Conservation (phyloP, 1,140 invertebrate species). For the Brachionus rubens region DNA sequence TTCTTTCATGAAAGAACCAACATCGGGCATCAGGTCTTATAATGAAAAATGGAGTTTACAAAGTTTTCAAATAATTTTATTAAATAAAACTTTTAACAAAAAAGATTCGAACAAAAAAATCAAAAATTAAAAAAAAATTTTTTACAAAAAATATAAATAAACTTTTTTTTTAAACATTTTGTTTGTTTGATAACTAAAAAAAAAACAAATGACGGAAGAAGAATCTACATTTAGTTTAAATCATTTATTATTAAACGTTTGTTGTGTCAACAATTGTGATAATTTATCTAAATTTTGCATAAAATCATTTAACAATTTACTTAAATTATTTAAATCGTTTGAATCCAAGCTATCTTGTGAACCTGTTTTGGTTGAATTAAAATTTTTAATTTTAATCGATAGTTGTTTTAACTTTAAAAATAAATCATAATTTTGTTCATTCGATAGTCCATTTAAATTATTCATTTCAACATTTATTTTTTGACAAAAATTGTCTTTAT, state of each 20-base stretch:
- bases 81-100: no score
- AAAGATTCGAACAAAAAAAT: no score
- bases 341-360: not conserved
- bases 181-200: no score
- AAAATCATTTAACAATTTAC: conserved; percentile 23
- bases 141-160: no score
- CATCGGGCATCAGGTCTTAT: no score
- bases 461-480: not conserved
- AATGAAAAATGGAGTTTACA: no score
- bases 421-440: not conserved
- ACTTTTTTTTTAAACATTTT: no score
- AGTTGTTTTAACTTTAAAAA: not conserved
- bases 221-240: no score
- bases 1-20: no score
- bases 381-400: not conserved
- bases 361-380: not conserved
- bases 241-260: not conserved
- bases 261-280: not conserved
- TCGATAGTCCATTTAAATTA: not conserved
- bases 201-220: no score
- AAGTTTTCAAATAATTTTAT: no score
- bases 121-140: no score
- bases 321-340: not conserved
- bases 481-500: not conserved
- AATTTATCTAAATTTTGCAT: conserved; percentile 35